phyloP scores from a whole-genome alignment of 53 echinoderm and acorn worm species.

The Hippasteria phrygiana region DNA sequence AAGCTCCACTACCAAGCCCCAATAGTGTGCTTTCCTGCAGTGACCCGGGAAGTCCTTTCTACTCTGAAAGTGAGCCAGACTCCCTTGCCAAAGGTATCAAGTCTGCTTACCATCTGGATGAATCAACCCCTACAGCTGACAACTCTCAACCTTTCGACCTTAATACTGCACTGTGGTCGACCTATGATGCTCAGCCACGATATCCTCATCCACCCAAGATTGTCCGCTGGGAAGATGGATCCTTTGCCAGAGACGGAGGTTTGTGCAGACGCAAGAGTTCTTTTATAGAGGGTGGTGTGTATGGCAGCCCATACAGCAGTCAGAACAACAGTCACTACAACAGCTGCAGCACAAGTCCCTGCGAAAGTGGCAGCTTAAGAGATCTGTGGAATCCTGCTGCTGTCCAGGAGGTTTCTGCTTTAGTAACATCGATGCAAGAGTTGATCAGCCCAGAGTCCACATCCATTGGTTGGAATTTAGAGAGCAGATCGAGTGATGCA shows the following conservation, averaged over 20 bases:
- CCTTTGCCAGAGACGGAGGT: conserved; percentile 70
- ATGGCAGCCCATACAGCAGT: conserved; percentile 97
- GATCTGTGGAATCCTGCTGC: conserved; percentile 89
- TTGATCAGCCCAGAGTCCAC: conserved; percentile 63
- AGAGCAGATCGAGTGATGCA: conserved; percentile 31
- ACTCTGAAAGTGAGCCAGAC: conserved; percentile 69
- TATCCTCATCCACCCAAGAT: conserved; percentile 87
- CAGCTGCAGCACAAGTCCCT: conserved; percentile 96
- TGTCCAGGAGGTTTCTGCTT: conserved; percentile 63
- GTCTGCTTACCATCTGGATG: conserved; percentile 57
- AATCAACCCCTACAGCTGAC: conserved; percentile 37
- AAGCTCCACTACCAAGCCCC: conserved; percentile 48
- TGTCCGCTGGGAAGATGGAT: conserved; percentile 88
- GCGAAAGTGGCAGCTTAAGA: conserved; percentile 83
- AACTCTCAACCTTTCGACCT: conserved; percentile 75
- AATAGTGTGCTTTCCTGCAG: conserved; percentile 44
- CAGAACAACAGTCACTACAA: conserved; percentile 97
- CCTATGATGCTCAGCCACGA: conserved; percentile 82
- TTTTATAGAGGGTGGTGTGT: conserved; percentile 98
- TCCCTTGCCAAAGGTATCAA: conserved; percentile 73
- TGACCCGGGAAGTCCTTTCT: conserved; percentile 61
- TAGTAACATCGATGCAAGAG: conserved; percentile 66
- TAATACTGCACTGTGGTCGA: conserved; percentile 97
- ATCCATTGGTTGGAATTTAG: conserved; percentile 16
- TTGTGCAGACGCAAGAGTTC: conserved; percentile 66